Base-by-base conservation (phyloP, 2,888 invertebrate species). In the Catocala sponsa region DNA sequence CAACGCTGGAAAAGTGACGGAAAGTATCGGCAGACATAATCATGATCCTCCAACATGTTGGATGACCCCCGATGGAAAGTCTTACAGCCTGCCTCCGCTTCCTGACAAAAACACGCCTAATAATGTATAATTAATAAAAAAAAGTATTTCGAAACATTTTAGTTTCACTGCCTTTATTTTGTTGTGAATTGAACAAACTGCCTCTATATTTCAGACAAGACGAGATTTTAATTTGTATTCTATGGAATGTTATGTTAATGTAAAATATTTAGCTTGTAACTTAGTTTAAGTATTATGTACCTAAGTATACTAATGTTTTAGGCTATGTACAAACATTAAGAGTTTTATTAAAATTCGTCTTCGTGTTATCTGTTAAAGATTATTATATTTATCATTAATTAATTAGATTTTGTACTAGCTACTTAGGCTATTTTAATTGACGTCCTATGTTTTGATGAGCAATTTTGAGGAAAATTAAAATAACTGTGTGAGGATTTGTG, bases 1-100 rank as follows among this genome's bases (percentile, higher is more conserved):
- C 69, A 93, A 94, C 63, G 86, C 89, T 35, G 94, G 94, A 0
- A 88, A 89, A 72, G 94, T 94, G 0, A 94, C 94, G 0, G 94
- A 94, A 65, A 88, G 87, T 66, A 94, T 94, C n/a, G 94, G 94
- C 13, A 76, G 89, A 56, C 94, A 94, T 53, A 94, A 94, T 63
- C 94, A 94, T 63, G 94, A 94, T 48, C 94, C 94, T 43, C 94
- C 94, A 0, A 94, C 94, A 0, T 92, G 92, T 70, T 94, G 94
- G 94, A 92, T 94, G 93, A 94, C 94, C 6, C 94, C 94, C 0
- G 94, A 94, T 68, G 94, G 94, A 12, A 94, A 94, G 60, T 92
- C 92, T 0, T 94, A 94, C 66, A 94, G 78, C 65, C 79, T 94
- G 0, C 94, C 94, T 0, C 91, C 92, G 0, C 68, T 92, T 43